A percentile compares a stretch with the other conserved stretches of the same genome.
Evolutionary conservation across 2,113 vertebrate species (phyloP).

Genomic region (Diphyllodes magnificus): DNA sequence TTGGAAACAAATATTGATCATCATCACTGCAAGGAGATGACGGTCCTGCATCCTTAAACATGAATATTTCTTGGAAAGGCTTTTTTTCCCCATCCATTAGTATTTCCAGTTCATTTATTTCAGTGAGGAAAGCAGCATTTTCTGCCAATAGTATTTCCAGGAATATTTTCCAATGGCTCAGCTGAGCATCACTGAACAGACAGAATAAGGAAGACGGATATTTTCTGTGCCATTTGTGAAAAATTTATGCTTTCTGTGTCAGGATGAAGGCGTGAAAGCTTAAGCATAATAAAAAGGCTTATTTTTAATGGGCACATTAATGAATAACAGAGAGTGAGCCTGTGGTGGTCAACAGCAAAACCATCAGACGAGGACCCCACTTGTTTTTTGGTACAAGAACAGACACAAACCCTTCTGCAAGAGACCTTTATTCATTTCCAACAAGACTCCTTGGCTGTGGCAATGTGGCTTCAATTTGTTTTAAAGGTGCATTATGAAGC

Average conservation of each 20-base stretch:
- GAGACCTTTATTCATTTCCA: neutral
- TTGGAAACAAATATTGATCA: neutral
- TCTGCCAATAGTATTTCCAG: neutral
- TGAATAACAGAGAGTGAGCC: neutral
- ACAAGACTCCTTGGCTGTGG: neutral
- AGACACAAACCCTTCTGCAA: neutral
- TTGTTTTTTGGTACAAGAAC: neutral
- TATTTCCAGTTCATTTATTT: neutral
- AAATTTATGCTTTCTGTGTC: neutral
- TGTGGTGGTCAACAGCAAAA: neutral
- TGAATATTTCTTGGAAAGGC: neutral
- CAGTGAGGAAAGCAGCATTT: neutral
- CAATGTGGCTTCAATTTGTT: conserved; percentile 30
- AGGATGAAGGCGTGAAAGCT: neutral
- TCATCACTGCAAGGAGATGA: neutral
- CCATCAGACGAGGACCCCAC: neutral
- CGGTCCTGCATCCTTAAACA: neutral
- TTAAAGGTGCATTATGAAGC: neutral
- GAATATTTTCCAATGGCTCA: neutral
- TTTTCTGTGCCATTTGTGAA: neutral
- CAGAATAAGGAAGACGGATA: neutral
- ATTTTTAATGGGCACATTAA: neutral
- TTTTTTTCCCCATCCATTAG: neutral
- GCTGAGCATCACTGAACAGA: neutral
- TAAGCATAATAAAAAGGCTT: neutral